Conservation (phyloP, 2,888 invertebrate species). For the Macrosoma leucophasiata region DNA sequence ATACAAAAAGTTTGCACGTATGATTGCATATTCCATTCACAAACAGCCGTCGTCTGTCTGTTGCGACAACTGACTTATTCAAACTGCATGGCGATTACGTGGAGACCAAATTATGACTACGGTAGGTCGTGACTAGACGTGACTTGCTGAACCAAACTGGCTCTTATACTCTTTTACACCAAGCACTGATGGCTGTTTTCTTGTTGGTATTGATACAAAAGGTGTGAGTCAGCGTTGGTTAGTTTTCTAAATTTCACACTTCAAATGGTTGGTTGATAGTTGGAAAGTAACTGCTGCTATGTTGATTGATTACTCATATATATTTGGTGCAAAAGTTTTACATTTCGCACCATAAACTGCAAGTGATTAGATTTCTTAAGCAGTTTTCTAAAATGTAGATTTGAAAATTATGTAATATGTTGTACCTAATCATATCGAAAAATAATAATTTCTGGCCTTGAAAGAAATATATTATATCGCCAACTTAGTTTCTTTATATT, state of each 20-base stretch:
- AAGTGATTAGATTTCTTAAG: no score
- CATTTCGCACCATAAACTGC: no score
- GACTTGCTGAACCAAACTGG: constrained; percentile 30
- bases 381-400: no score
- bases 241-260: constrained; percentile 28
- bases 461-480: no score
- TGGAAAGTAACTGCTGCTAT: no score
- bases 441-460: no score
- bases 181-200: constrained; percentile 10
- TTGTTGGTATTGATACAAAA: constrained; percentile 46
- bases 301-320: no score
- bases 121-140: constrained; percentile 22
- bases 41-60: constrained; percentile 38
- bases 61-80: constrained; percentile 61
- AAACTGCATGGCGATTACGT: constrained; percentile 54
- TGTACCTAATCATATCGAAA: no score
- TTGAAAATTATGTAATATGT: no score
- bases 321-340: no score
- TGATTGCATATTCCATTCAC: constrained; percentile 47
- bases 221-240: constrained; percentile 54
- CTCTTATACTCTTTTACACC: constrained; percentile 30
- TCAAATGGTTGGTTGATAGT: constrained; percentile 29
- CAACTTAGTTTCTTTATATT: no score
- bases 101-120: constrained; percentile 34
- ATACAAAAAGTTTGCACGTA: constrained; percentile 29